Evolutionary conservation across 2,797 vertebrate species (phyloP), one percentile per base, ranked within the genome.

Genomic region (Epinephelus malabaricus): DNA sequence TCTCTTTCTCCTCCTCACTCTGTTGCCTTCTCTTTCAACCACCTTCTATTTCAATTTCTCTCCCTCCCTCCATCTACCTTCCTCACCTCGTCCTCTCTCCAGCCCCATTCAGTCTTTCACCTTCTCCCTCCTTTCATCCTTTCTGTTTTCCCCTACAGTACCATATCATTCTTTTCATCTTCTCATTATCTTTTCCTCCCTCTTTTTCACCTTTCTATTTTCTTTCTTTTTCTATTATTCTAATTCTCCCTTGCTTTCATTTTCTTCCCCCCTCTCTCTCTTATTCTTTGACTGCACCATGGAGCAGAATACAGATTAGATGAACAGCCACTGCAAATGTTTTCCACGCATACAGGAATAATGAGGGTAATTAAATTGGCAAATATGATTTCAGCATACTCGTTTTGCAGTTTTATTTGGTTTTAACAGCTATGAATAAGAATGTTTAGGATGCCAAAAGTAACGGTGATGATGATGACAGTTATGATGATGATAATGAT

Each of bases 231-330:
- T 43, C 76, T 59, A 49, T 78, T 81, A 79, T 78, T 77, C 78
- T 63, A 56, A 79, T 78, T 72, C 69, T 58, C 40, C 45, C 40
- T 74, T 71, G 55, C 62, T 78, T 76, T 85, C 15, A 75, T 74
- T 87, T 76, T 68, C 60, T 65, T 55, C 21, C 40, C 40, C 10
- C 11, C 40, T 47, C 51, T 69, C 71, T 68, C 40, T 63, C 25
- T 8, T 53, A 59, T 82, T 76, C 66, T 58, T 59, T 70, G 46
- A 73, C 69, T 69, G 72, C 78, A 76, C 60, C 67, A 56, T 46
- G 60, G 74, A 80, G 76, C 51, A 76, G 84, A 85, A 90, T 88
- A 80, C 81, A 88, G 80, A 91, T 85, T 49, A 79, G 71, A 82
- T 65, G 70, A 89, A 78, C 66, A 67, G 67, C 55, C 38, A 53